These are phyloP conservation scores for Sisor rabdophorus DNA, from an alignment of 2,113 vertebrate species.

Conservation along the genomic window DNA sequence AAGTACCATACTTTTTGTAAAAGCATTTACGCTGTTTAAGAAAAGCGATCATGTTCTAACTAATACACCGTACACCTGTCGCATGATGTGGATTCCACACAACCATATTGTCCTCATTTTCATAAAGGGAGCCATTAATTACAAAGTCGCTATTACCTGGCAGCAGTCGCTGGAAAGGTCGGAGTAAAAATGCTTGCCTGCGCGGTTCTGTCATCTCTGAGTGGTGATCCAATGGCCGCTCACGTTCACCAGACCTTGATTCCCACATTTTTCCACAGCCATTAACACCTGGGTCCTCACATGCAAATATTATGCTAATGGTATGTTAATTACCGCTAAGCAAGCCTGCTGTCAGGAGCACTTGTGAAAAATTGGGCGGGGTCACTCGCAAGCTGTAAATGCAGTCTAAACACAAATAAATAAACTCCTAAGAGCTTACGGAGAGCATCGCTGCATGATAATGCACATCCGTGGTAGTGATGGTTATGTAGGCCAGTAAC, in stretches of 20 bases:
- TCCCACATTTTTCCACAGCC: constrained; percentile 65
- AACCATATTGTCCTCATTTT: background rate
- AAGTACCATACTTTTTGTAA: background rate
- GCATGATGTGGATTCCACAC: background rate
- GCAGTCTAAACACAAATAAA: constrained; percentile 78
- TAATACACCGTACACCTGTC: background rate
- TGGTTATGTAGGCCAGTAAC: constrained; percentile 22
- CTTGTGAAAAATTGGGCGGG: constrained; percentile 76
- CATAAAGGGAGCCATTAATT: constrained; percentile 6
- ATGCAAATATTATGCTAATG: constrained; percentile 81
- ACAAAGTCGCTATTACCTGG: background rate
- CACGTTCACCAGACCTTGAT: constrained; percentile 30
- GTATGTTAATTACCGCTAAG: constrained; percentile 78
- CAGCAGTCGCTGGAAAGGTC: background rate
- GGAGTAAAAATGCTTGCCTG: constrained; percentile 7
- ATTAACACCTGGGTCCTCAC: constrained; percentile 78
- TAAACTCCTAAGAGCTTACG: constrained; percentile 66
- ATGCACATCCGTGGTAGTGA: constrained; percentile 20
- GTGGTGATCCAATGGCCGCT: constrained; percentile 32
- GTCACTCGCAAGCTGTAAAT: constrained; percentile 78
- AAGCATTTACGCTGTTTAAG: background rate
- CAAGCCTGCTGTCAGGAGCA: constrained; percentile 75
- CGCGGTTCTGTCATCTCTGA: constrained; percentile 27
- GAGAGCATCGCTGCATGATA: constrained; percentile 51
- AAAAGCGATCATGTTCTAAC: background rate